These are phyloP conservation scores for Monochamus saltuarius DNA, from an alignment of 1,140 invertebrate genomes.

Conservation along the genomic window DNA sequence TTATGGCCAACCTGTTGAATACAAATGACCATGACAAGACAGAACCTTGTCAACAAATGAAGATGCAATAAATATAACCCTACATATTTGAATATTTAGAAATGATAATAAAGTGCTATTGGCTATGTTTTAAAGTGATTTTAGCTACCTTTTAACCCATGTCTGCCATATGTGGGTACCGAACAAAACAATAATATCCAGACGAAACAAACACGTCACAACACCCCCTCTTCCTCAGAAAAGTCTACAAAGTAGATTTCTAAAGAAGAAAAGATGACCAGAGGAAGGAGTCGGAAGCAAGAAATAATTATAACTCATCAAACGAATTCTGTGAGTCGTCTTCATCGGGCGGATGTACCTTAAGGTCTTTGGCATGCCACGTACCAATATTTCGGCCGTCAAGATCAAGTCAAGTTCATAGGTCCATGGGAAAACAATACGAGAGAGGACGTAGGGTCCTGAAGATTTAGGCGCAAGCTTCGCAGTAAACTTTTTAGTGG, in stretches of 20 bases:
- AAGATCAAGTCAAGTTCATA: slow-evolving; percentile 11
- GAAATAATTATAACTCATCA: not conserved
- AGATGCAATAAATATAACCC: no score
- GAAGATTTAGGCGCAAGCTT: slow-evolving; percentile 22
- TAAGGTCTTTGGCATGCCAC: slow-evolving; percentile 15
- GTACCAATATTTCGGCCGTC: not conserved
- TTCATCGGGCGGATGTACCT: slow-evolving; percentile 15
- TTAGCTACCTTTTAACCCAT: no score
- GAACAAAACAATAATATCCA: no score
- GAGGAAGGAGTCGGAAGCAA: not conserved
- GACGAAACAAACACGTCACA: no score
- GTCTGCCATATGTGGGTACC: no score
- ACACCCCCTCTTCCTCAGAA: not conserved
- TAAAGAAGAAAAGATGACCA: not conserved
- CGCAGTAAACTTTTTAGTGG: slow-evolving; percentile 12
- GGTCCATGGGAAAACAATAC: slow-evolving; percentile 16
- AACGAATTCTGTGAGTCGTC: no score
- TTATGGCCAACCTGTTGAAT: no score
- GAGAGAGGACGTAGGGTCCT: slow-evolving; percentile 12
- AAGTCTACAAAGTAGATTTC: not conserved
- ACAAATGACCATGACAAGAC: no score
- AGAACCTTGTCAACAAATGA: no score
- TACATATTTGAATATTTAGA: no score
- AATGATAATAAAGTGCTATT: no score
- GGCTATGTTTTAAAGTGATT: no score